Base-by-base conservation (phyloP, 2,888 invertebrate genomes). In the Cactoblastis cactorum region DNA sequence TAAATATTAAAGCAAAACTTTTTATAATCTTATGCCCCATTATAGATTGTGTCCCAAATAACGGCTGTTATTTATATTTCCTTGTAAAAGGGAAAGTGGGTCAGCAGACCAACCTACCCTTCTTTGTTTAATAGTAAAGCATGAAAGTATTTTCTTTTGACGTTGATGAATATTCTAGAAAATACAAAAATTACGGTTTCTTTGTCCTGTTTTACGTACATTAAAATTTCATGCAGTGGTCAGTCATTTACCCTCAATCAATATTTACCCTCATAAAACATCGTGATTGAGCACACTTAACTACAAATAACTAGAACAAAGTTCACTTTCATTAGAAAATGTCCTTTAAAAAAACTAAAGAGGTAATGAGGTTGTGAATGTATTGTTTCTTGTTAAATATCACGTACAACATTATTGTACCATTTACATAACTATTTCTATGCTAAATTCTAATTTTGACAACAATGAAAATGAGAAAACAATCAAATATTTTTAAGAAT, bases 21-120 rank as follows among this genome's bases (percentile, higher is more conserved):
- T 2, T 22, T 22, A 28, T 9, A 6, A 28, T 28, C n/a, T 11
- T 15, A 2, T 28, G 5, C 28, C 18, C 18, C 3, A 46, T 48
- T 19, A 43, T 51, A 38, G 49, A 53, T 51, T 48, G 15, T 32
- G 5, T 39, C 15, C 33, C 52, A 52, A 33, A 34, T 22, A 28
- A 18, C 28, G n/a, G 1, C 19, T 24, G 38, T 48, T 28, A 38
- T 11, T 28, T 39, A 8, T 39, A 18, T 38, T 38, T 49, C 19
- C 28, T 15, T 28, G 8, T 28, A n/a, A 45, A 38, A n/a, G 38
- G 24, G 22, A 33, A 67, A 62, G 54, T 58, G 48, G 64, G 62
- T 55, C 63, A 61, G 52, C 50, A 34, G 55, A 54, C 54, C 58
- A 62, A 55, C 41, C 53, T 35, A 50, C 55, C 52, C 37, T 45